These are phyloP conservation scores for Euura lappo DNA, from an alignment of 1,140 invertebrate genomes.

Conservation along the genomic window DNA sequence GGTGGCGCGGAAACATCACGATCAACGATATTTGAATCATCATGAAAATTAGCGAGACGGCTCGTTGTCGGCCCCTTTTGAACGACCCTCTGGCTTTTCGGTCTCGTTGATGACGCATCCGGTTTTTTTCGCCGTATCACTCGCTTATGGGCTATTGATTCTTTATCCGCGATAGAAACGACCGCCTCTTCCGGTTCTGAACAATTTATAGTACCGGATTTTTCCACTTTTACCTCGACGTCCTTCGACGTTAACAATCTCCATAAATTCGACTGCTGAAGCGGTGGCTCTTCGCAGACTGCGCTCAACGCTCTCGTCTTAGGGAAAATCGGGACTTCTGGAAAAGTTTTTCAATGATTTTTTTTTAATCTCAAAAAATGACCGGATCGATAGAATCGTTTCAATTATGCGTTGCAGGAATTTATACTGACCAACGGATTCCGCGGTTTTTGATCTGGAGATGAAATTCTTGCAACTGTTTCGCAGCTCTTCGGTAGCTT, in stretches of 20 bases:
- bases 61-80: slow-evolving; percentile 23
- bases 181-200: slow-evolving; percentile 9
- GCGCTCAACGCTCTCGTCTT: slow-evolving; percentile 17
- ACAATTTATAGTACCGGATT: not conserved
- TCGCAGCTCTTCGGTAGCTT: slow-evolving; percentile 30
- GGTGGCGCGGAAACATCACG: too few species aligned
- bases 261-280: slow-evolving; percentile 1
- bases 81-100: slow-evolving; percentile 27
- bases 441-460: slow-evolving; percentile 32
- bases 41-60: not conserved
- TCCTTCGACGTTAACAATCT: not conserved
- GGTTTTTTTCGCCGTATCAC: slow-evolving; percentile 20
- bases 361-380: not conserved
- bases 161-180: slow-evolving; percentile 17
- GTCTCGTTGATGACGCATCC: slow-evolving; percentile 22
- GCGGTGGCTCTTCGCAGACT: not conserved
- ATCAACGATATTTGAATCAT: not conserved
- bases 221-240: not conserved
- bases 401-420: slow-evolving; percentile 11
- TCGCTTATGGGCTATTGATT: slow-evolving; percentile 14
- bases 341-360: slow-evolving; percentile 8
- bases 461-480: slow-evolving; percentile 39
- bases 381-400: not conserved
- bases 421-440: slow-evolving; percentile 9
- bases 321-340: slow-evolving; percentile 25